Evolutionary conservation across 1,140 invertebrate species (phyloP).

Genomic region (Sinonovacula constricta): DNA sequence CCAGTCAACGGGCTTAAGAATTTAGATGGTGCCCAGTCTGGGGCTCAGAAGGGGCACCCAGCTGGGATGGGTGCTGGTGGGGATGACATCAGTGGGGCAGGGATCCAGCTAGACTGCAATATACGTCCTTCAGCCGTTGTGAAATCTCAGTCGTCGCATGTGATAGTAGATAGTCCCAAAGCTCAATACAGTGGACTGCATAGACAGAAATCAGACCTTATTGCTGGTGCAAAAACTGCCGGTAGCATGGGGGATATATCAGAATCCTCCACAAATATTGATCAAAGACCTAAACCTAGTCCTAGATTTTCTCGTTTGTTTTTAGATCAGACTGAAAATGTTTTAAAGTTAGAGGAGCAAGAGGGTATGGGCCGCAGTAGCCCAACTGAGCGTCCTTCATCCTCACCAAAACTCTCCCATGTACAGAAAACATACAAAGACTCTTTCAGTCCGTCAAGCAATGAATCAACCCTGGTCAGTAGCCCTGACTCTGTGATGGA

Average conservation of each 20-base stretch:
- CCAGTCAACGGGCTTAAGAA: no score
- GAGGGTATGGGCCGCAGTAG: conserved; percentile 18
- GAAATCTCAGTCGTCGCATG: conserved; percentile 74
- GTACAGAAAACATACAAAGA: conserved; percentile 34
- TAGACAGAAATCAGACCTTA: conserved; percentile 78
- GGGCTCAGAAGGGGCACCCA: background rate
- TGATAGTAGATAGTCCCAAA: conserved; percentile 68
- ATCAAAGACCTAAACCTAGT: conserved; percentile 70
- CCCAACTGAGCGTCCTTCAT: conserved; percentile 17
- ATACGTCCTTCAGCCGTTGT: conserved; percentile 73
- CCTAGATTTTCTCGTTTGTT: conserved; percentile 70
- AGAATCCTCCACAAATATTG: conserved; percentile 36
- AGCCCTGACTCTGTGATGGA: conserved; percentile 58
- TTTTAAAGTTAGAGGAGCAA: conserved; percentile 41
- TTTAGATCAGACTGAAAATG: conserved; percentile 57
- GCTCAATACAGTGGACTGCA: conserved; percentile 69
- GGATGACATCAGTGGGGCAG: conserved; percentile 44
- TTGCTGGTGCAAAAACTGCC: conserved; percentile 56
- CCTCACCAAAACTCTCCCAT: conserved; percentile 28
- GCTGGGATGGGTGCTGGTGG: conserved; percentile 28
- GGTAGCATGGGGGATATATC: background rate
- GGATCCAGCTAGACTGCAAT: conserved; percentile 73
- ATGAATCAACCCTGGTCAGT: conserved; percentile 53
- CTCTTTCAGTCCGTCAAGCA: conserved; percentile 54
- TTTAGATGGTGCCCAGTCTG: conserved; percentile 38